Conservation (phyloP, 2,113 vertebrate species). For the Beaufortia kweichowensis region DNA sequence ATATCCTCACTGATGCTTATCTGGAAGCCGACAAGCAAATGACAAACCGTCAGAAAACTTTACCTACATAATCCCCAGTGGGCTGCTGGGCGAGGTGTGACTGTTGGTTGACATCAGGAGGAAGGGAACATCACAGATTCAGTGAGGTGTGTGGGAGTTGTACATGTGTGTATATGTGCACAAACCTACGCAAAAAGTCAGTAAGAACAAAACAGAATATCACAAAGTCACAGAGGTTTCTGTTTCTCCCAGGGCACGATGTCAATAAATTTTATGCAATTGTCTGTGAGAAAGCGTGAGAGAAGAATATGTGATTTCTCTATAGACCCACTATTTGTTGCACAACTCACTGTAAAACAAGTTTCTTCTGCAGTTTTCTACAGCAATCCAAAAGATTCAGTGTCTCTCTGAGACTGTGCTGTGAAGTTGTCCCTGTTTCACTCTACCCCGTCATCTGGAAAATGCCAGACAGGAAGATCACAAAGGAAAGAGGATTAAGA, state of each 20-base stretch:
- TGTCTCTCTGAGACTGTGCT: neutral
- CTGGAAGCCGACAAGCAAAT: constrained; percentile 41
- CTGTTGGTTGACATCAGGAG: constrained; percentile 23
- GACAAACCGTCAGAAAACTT: constrained; percentile 32
- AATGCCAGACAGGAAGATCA: constrained; percentile 9
- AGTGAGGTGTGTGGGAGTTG: neutral
- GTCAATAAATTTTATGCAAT: neutral
- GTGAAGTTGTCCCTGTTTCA: neutral
- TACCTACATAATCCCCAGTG: constrained; percentile 20
- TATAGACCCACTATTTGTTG: neutral
- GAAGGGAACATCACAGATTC: constrained; percentile 14
- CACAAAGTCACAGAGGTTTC: neutral
- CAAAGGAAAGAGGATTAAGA: constrained; percentile 37
- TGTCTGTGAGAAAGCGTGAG: neutral
- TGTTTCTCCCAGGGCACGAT: neutral
- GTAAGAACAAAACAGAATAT: neutral
- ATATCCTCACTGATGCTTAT: constrained; percentile 26
- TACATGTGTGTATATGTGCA: neutral
- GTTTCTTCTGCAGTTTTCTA: neutral
- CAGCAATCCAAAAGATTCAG: constrained; percentile 7
- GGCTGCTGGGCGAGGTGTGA: neutral
- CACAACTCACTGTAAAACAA: neutral
- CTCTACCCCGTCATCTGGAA: neutral
- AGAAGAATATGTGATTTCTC: neutral
- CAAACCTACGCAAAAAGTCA: neutral